These are phyloP conservation scores for Toxostoma redivivum DNA, from an alignment of 2,113 vertebrate genomes.

Conservation along the genomic window DNA sequence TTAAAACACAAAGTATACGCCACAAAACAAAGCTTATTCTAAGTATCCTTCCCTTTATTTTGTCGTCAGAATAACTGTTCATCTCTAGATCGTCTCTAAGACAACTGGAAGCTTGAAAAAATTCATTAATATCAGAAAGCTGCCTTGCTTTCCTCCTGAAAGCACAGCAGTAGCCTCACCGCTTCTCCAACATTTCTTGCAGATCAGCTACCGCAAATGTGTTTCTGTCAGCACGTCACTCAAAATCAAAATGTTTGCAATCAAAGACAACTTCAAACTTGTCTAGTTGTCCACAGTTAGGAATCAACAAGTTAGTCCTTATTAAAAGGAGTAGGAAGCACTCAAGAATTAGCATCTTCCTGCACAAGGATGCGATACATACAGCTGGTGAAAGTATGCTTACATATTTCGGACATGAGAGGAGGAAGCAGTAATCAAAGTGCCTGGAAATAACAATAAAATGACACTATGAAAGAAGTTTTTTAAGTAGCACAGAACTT, in stretches of 20 bases:
- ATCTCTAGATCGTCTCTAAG: background rate
- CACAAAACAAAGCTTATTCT: background rate
- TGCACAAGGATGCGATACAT: background rate
- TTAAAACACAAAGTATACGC: background rate
- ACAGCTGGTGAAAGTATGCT: background rate
- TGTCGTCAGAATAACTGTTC: background rate
- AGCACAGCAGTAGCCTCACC: background rate
- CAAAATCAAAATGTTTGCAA: conserved; percentile 34
- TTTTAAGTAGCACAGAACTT: background rate
- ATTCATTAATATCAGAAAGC: background rate
- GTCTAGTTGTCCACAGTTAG: background rate
- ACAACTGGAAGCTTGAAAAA: background rate
- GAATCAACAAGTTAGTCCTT: background rate
- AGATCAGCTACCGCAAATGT: background rate
- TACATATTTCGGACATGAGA: background rate
- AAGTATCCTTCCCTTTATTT: background rate
- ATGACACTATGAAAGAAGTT: background rate
- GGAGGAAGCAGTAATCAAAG: background rate
- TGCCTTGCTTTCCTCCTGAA: background rate
- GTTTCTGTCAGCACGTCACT: background rate
- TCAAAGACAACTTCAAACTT: conserved; percentile 2
- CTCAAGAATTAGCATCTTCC: background rate
- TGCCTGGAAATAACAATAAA: background rate
- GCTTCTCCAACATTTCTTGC: background rate
- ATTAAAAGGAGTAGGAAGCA: background rate